Conservation (phyloP, 2,888 invertebrate genomes). For the Frankliniella fusca region DNA sequence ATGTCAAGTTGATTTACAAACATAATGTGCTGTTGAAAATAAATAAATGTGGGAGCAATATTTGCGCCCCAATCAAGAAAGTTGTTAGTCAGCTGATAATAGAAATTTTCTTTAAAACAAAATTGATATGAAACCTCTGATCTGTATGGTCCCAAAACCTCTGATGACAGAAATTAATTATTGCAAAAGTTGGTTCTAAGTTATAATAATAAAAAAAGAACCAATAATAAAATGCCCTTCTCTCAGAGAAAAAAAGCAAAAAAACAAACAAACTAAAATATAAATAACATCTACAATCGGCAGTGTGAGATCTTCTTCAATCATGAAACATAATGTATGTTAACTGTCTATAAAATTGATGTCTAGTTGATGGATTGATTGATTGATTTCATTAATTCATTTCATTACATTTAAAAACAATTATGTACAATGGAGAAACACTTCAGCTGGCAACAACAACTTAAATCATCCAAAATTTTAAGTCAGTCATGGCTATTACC, state of each 20-base stretch:
- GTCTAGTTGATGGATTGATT: too few species aligned
- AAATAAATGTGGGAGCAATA: too few species aligned
- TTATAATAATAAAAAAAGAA: background rate
- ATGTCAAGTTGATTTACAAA: background rate
- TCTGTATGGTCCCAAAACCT: conserved; percentile 10
- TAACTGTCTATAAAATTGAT: background rate
- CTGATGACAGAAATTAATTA: background rate
- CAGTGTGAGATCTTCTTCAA: conserved; percentile 24
- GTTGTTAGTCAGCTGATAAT: too few species aligned
- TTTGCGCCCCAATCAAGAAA: too few species aligned
- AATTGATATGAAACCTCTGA: background rate
- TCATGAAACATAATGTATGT: background rate
- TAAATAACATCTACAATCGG: conserved; percentile 8
- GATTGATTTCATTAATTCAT: too few species aligned
- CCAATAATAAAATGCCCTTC: background rate
- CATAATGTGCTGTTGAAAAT: background rate
- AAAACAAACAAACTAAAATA: background rate
- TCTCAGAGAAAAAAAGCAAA: background rate
- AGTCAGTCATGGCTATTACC: too few species aligned
- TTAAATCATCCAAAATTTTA: too few species aligned
- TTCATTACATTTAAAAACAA: background rate
- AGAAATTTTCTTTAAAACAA: too few species aligned
- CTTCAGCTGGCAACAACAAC: background rate
- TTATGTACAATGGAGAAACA: conserved; percentile 20
- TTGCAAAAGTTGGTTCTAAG: background rate